Base-by-base conservation (phyloP, 1,140 invertebrate genomes). In the Bombus confusus region DNA sequence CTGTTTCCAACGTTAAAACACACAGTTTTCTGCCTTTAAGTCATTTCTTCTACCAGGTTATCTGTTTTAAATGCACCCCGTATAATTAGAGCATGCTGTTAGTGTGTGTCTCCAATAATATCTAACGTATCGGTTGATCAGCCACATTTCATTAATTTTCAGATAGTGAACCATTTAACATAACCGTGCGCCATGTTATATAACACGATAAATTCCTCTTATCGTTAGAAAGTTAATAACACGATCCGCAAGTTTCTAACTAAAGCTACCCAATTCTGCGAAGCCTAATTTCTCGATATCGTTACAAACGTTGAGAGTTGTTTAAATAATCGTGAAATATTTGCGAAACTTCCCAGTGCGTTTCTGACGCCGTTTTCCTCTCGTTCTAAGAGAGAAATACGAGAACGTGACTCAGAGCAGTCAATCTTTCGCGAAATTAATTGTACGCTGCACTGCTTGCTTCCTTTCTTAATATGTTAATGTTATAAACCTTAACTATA, bases 181-280 rank as follows among this genome's bases (percentile, higher is more conserved):
- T 68, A 31, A 15, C 34, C 66, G 34, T 68, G 66, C 31, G 31
- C 34, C 66, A 37, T 37, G 34, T 68, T 68, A n/a, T 10, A 62
- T n/a, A 68, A 68, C 66, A 37, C 66, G 66, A 68, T 68, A 68
- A 68, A 68, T 68, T 68, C 22, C 66, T 34, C 34, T 68, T 68
- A 68, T 68, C 66, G 66, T 37, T 31, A 25, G 66, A 25, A 68
- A 34, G 31, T 68, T 68, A 34, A 68, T 68, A 37, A 34, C 15
- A 31, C 66, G 34, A 34, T 18, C 10, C 34, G 31, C 18, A 34
- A 68, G 66, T 34, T 68, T 34, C 34, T 9, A 34, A 8, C 13
- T 34, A 37, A 31, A 37, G 18, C 15, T 34, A 34, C 1, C 31
- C 25, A 68, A 68, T 68, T 68, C 34, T 1, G 22, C 18, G 34